These are phyloP conservation scores for Tolypeutes matacus DNA, from an alignment of 2,797 vertebrate species.

Conservation along the genomic window DNA sequence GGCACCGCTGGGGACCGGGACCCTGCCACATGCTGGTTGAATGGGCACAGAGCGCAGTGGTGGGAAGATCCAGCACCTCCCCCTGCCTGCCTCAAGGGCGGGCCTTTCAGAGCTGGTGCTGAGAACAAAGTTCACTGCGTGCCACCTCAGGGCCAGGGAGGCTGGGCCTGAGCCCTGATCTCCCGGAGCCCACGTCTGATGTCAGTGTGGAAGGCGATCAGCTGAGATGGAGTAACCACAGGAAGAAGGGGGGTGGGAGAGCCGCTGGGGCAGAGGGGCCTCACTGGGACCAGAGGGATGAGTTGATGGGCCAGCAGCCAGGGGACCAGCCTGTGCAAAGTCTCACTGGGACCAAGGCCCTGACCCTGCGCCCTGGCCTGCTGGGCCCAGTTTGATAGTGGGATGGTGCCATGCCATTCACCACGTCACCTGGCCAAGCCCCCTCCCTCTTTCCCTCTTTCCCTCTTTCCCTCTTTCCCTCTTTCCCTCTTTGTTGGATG, in stretches of 20 bases:
- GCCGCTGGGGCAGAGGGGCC: accelerated
- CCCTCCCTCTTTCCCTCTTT: not conserved
- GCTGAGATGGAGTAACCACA: not conserved
- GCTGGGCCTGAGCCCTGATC: not conserved
- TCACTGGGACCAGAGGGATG: accelerated
- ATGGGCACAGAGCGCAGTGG: accelerated
- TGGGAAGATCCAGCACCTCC: not conserved
- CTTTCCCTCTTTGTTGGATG: not conserved
- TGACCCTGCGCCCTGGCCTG: accelerated
- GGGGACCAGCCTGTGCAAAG: no score
- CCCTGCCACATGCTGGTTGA: not conserved
- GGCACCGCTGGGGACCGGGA: not conserved
- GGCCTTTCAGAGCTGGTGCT: not conserved
- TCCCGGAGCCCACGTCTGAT: no score
- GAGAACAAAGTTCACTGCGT: not conserved
- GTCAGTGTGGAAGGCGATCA: no score
- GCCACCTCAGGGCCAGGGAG: not conserved
- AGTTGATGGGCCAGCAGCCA: no score
- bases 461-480: not conserved
- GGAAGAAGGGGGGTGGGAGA: not conserved
- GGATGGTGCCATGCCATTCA: accelerated
- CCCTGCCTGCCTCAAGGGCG: not conserved
- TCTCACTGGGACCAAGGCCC: accelerated
- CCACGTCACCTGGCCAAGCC: accelerated
- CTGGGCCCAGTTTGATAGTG: not conserved